Evolutionary conservation across 2,797 vertebrate species (phyloP).

Genomic region (Girardinus metallicus): DNA sequence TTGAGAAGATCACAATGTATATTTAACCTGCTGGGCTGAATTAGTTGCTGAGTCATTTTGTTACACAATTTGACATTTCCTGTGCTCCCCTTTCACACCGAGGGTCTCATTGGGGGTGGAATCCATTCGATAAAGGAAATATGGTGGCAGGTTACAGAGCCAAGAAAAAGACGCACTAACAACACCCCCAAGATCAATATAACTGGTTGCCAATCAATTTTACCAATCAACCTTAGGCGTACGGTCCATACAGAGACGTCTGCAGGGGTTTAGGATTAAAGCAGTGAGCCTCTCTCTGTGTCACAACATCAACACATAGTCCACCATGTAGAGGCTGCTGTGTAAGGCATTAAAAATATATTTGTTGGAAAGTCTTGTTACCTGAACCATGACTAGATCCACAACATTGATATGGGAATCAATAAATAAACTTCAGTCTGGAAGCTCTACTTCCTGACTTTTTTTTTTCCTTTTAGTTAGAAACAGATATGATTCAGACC

Average conservation of each 20-base stretch:
- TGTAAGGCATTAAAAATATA: not conserved
- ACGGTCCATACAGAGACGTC: not conserved
- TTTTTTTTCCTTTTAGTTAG: not conserved
- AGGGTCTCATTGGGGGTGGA: not conserved
- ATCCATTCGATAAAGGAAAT: not conserved
- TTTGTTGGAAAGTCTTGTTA: slow-evolving; percentile 2
- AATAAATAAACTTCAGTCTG: not conserved
- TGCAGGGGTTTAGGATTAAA: not conserved
- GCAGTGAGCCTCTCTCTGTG: not conserved
- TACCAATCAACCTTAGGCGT: not conserved
- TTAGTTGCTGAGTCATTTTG: not conserved
- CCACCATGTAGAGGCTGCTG: not conserved
- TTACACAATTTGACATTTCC: not conserved
- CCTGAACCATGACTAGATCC: not conserved
- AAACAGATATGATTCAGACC: not conserved
- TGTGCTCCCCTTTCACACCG: not conserved
- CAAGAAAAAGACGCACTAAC: not conserved
- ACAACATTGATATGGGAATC: not conserved
- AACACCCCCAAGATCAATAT: not conserved
- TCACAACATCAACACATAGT: not conserved
- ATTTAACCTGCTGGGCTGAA: not conserved
- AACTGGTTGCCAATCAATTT: not conserved
- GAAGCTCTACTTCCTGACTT: not conserved
- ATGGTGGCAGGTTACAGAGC: not conserved
- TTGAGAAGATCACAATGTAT: not conserved